phyloP scores from a whole-genome alignment of 2,113 vertebrate species.

The Trichechus manatus region DNA sequence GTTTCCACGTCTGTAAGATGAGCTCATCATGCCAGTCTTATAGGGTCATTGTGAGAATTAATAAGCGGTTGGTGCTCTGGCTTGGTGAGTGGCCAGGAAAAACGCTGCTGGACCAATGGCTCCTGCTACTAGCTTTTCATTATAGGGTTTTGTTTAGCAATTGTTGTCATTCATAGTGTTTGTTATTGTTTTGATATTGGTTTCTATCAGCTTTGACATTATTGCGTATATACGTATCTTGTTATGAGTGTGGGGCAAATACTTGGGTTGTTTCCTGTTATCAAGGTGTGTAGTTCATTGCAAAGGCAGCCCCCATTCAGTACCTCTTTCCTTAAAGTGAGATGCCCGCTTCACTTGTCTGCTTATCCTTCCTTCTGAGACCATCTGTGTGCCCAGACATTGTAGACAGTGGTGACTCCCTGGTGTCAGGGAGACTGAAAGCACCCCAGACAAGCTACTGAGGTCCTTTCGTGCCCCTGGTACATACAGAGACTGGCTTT shows the following conservation, averaged over 20 bases:
- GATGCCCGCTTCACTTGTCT: not conserved
- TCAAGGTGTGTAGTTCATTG: not conserved
- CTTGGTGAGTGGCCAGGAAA: not conserved
- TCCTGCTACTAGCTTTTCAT: not conserved
- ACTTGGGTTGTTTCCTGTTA: not conserved
- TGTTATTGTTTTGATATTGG: not conserved
- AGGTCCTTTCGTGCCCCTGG: not conserved
- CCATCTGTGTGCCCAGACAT: not conserved
- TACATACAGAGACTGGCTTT: not conserved
- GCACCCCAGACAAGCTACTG: not conserved
- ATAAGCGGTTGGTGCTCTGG: not conserved
- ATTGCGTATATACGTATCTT: not conserved
- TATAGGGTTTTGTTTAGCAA: not conserved
- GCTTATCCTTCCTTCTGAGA: not conserved
- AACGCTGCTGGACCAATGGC: not conserved
- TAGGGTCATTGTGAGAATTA: not conserved
- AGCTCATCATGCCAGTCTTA: not conserved
- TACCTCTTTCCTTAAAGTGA: not conserved
- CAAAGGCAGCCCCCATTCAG: not conserved
- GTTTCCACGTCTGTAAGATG: not conserved
- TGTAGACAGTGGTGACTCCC: not conserved
- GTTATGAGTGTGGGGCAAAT: not conserved
- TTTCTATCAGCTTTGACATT: not conserved
- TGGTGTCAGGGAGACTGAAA: not conserved
- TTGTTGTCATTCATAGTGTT: not conserved